Evolutionary conservation across 2,797 vertebrate species (phyloP).

Genomic region (Typhlichthys subterraneus): DNA sequence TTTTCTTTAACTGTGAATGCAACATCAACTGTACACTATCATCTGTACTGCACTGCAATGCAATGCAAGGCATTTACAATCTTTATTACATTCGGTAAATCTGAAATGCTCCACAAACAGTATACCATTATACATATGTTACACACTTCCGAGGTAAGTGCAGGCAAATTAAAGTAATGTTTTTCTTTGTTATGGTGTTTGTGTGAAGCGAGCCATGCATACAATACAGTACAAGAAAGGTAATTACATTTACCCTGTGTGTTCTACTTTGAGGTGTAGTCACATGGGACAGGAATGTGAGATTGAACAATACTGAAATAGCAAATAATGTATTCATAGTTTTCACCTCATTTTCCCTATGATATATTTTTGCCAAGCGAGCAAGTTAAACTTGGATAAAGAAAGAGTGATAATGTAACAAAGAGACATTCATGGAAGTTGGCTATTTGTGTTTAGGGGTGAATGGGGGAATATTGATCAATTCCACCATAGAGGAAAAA

Average conservation of each 20-base stretch:
- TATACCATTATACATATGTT: constrained; percentile 7
- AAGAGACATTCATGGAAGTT: constrained; percentile 11
- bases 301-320: constrained; percentile 52
- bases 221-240: constrained; percentile 44
- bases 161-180: constrained; percentile 46
- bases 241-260: constrained; percentile 50
- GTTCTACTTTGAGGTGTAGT: constrained; percentile 49
- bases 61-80: constrained; percentile 5
- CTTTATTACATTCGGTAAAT: constrained; percentile 37
- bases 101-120: constrained; percentile 16
- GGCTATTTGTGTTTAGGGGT: constrained; percentile 12
- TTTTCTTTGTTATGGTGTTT: constrained; percentile 37
- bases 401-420: constrained; percentile 30
- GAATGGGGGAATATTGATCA: background rate
- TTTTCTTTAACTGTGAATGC: constrained; percentile 39
- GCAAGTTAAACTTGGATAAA: constrained; percentile 37
- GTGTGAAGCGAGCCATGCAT: constrained; percentile 19
- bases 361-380: constrained; percentile 60
- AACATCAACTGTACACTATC: constrained; percentile 24
- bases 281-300: constrained; percentile 46
- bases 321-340: constrained; percentile 59
- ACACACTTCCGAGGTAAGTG: constrained; percentile 31
- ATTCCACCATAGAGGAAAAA: too few relatives aligned
- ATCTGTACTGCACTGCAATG: constrained; percentile 11
- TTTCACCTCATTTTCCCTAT: constrained; percentile 48